Evolutionary conservation across 2,888 invertebrate species (phyloP).

Genomic region (Drosophila aldrichi): DNA sequence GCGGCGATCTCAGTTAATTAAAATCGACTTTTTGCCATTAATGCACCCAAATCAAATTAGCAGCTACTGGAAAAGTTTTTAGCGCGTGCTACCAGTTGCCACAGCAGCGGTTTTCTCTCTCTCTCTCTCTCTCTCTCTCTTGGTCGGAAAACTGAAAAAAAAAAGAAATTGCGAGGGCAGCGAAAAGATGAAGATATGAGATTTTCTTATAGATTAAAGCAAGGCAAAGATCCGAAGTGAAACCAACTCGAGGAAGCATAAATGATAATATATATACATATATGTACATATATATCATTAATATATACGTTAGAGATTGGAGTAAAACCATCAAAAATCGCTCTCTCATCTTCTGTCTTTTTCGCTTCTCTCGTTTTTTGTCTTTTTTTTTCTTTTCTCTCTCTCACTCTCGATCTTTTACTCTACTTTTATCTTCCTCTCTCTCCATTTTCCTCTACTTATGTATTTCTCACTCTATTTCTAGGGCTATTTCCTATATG

Average conservation of each 20-base stretch:
- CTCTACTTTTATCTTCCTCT: background rate
- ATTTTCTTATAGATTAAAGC: background rate
- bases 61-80: constrained; percentile 51
- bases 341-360: too few species aligned
- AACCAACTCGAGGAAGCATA: background rate
- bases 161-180: background rate
- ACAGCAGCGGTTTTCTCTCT: constrained; percentile 23
- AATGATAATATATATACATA: background rate
- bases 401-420: background rate
- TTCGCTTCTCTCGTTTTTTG: background rate
- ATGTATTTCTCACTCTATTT: too few species aligned
- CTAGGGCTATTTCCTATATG: too few species aligned
- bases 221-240: background rate
- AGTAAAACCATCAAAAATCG: too few species aligned
- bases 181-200: background rate
- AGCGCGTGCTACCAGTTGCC: constrained; percentile 49
- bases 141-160: background rate
- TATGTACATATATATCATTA: too few species aligned
- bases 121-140: background rate
- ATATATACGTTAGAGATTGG: too few species aligned
- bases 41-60: constrained; percentile 77
- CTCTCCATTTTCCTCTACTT: background rate
- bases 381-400: too few species aligned
- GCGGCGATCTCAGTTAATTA: constrained; percentile 70
- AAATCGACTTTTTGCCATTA: constrained; percentile 80